A percentile compares a stretch with the other conserved stretches of the same genome.
Evolutionary conservation across 2,797 vertebrate genomes (phyloP).

Genomic region (Manis pentadactyla): DNA sequence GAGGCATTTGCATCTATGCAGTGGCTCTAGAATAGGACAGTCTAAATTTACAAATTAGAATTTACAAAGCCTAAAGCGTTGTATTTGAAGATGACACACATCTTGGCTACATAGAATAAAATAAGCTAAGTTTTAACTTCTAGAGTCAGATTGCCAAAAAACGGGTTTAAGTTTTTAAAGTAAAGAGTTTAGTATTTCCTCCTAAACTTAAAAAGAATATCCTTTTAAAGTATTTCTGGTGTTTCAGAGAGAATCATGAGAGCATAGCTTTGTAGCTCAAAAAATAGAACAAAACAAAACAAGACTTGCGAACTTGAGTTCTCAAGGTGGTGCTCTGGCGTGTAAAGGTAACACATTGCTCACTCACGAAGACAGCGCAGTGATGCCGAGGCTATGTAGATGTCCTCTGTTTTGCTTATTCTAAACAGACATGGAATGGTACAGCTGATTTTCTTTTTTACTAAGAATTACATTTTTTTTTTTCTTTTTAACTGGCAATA

Average conservation of each 20-base stretch:
- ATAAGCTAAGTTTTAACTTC: background rate
- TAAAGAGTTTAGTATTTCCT: background rate
- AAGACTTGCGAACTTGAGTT: background rate
- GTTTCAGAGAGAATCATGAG: background rate
- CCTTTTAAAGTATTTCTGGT: background rate
- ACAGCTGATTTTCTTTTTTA: background rate
- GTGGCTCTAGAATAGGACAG: background rate
- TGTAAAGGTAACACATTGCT: background rate
- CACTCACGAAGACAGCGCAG: too few relatives aligned
- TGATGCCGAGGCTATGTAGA: background rate
- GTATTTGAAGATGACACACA: background rate
- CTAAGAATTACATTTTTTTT: background rate
- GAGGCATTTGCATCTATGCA: background rate
- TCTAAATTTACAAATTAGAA: background rate
- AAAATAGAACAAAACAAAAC: background rate
- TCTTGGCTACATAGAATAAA: background rate
- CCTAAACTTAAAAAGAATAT: background rate
- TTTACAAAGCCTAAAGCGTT: background rate
- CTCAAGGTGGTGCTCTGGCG: background rate
- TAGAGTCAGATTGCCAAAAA: background rate
- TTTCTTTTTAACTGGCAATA: background rate
- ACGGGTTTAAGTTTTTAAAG: background rate
- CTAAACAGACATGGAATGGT: background rate
- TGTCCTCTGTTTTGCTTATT: background rate
- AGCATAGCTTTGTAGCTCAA: background rate